phyloP scores from a whole-genome alignment of 2,888 invertebrate genomes.

The Scaptomyza caliginosa region DNA sequence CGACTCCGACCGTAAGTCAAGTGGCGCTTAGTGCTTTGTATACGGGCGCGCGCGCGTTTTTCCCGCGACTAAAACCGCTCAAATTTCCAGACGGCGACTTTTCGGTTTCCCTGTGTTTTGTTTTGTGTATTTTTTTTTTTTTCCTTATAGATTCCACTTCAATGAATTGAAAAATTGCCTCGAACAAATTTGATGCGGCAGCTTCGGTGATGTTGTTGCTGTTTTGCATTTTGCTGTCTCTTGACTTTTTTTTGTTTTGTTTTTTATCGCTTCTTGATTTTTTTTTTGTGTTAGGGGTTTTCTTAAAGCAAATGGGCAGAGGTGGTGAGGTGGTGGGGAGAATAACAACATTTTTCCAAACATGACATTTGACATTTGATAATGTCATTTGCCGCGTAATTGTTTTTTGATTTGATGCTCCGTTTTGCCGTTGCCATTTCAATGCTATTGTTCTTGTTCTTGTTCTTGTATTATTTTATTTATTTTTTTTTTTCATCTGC shows the following conservation, averaged over 20 bases:
- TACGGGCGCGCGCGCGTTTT: conserved; percentile 44
- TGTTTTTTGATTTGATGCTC: conserved; percentile 75
- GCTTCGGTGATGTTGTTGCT: conserved; percentile 43
- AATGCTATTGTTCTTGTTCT: conserved; percentile 26
- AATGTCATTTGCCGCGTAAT: conserved; percentile 79
- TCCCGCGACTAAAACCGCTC: conserved; percentile 51
- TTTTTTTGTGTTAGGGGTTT: conserved; percentile 18
- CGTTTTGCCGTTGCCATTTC: conserved; percentile 37
- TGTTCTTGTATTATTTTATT: background rate
- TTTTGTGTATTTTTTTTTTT: conserved; percentile 16
- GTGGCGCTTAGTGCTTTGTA: conserved; percentile 61
- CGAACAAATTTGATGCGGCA: conserved; percentile 71
- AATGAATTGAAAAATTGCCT: conserved; percentile 79
- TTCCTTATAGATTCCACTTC: conserved; percentile 76
- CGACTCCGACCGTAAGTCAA: conserved; percentile 61
- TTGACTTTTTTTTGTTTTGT: conserved; percentile 11
- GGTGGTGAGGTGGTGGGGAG: background rate
- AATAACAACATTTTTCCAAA: conserved; percentile 45
- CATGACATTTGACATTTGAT: conserved; percentile 79
- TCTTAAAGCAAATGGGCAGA: conserved; percentile 1
- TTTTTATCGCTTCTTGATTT: conserved; percentile 7
- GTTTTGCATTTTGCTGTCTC: conserved; percentile 65
- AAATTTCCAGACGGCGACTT: conserved; percentile 27
- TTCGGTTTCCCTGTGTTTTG: conserved; percentile 9
- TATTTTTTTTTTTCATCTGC: conserved; percentile 41